Conservation (phyloP, 92 coral and sea anemone genomes). For the Parazoanthus darwini region DNA sequence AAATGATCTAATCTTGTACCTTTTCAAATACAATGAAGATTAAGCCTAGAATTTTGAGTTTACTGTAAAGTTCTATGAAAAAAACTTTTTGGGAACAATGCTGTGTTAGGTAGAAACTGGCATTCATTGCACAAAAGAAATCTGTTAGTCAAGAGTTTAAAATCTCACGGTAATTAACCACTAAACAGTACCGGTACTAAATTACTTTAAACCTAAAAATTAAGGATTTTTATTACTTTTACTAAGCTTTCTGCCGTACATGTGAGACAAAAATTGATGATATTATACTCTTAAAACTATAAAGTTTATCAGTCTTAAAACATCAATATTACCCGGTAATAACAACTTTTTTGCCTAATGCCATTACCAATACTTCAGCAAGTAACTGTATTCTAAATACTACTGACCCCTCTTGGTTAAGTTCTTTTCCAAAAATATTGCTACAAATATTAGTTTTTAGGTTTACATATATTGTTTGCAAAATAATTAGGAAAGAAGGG, state of each 20-base stretch:
- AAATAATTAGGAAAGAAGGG: too few relatives aligned
- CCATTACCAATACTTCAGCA: background rate
- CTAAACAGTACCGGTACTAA: background rate
- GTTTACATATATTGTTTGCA: background rate
- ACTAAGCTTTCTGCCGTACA: too few relatives aligned
- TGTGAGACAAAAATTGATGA: background rate
- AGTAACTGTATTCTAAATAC: background rate
- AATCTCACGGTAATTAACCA: background rate
- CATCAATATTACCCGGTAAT: background rate
- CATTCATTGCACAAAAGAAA: background rate
- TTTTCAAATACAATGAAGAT: background rate
- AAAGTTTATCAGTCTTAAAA: background rate
- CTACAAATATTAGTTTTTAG: too few relatives aligned
- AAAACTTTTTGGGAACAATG: background rate
- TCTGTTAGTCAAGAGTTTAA: background rate
- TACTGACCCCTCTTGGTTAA: constrained; percentile 24
- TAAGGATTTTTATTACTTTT: too few relatives aligned
- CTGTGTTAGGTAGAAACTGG: background rate
- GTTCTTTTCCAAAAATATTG: background rate
- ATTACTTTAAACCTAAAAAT: too few relatives aligned
- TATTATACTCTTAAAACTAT: background rate
- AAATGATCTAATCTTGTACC: background rate
- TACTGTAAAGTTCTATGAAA: background rate
- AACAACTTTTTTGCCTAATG: background rate
- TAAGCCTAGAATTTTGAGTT: too few relatives aligned